phyloP scores from a whole-genome alignment of 2,113 vertebrate genomes.

The Climacteris rufus region DNA sequence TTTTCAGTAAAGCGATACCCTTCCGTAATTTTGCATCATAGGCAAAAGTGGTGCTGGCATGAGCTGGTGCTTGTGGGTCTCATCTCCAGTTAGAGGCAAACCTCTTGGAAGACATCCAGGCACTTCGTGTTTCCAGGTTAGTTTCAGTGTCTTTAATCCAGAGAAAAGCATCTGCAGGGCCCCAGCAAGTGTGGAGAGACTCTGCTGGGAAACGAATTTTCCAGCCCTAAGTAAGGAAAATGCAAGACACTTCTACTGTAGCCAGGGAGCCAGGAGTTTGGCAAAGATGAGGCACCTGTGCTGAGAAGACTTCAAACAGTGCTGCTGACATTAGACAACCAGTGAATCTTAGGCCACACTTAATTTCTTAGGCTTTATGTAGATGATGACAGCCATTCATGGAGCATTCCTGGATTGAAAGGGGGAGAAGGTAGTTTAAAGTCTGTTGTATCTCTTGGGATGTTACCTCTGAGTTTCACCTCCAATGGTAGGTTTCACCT shows the following conservation, averaged over 20 bases:
- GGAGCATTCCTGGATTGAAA: background rate
- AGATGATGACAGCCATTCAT: background rate
- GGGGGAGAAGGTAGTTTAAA: background rate
- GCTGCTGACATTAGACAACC: background rate
- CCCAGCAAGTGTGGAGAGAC: background rate
- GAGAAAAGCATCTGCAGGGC: background rate
- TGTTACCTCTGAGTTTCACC: background rate
- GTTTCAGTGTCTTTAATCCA: background rate
- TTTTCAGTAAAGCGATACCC: background rate
- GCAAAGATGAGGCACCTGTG: background rate
- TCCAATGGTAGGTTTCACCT: background rate
- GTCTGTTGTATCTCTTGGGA: background rate
- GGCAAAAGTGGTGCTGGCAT: background rate
- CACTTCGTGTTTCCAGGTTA: background rate
- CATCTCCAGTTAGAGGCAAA: background rate
- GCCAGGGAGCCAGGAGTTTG: background rate
- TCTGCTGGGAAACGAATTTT: background rate
- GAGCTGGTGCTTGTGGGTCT: background rate
- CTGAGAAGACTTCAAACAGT: background rate
- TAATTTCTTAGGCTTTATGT: background rate
- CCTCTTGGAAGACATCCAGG: background rate
- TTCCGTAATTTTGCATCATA: background rate
- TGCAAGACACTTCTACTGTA: background rate
- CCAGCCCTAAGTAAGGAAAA: background rate
- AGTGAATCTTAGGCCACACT: background rate